Percentiles rank a stretch among this genome's conserved stretches.
These are phyloP conservation scores for Hecatera dysodea DNA, from an alignment of 2,888 invertebrate genomes.

Conservation along the genomic window DNA sequence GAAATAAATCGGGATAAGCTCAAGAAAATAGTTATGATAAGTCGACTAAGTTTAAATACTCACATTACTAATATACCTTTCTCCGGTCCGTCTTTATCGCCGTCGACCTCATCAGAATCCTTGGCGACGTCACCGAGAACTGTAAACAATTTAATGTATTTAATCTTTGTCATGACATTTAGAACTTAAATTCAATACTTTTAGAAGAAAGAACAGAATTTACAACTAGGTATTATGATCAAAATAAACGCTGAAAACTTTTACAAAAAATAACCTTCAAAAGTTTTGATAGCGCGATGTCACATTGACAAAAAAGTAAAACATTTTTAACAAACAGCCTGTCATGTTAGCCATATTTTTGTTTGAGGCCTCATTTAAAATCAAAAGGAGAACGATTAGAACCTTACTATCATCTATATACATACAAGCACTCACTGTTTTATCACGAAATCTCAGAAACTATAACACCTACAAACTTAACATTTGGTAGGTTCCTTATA, in stretches of 20 bases:
- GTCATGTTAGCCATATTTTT: not conserved
- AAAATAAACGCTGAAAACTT: not conserved
- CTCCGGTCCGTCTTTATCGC: constrained; percentile 74
- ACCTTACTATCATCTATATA: not conserved
- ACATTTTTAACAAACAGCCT: not conserved
- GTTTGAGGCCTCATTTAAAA: not conserved
- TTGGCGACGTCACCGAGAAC: constrained; percentile 79
- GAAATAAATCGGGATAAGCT: too few relatives aligned
- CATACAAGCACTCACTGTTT: too few relatives aligned
- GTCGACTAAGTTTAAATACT: too few relatives aligned
- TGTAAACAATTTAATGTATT: constrained; percentile 55
- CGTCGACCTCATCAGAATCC: constrained; percentile 69
- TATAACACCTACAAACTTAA: too few relatives aligned
- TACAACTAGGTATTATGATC: not conserved
- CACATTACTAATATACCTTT: constrained; percentile 77
- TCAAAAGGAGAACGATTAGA: not conserved
- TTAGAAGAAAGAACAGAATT: not conserved
- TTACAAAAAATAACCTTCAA: constrained; percentile 36
- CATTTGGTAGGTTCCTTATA: too few relatives aligned
- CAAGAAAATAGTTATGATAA: too few relatives aligned
- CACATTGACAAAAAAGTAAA: not conserved
- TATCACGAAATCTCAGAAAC: too few relatives aligned
- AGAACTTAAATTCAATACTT: not conserved
- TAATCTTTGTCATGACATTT: not conserved
- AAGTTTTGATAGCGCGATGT: not conserved